Percentiles rank a stretch among this genome's conserved stretches.
These are phyloP conservation scores for Corythaixoides concolor DNA, from an alignment of 2,113 vertebrate species.

Conservation along the genomic window DNA sequence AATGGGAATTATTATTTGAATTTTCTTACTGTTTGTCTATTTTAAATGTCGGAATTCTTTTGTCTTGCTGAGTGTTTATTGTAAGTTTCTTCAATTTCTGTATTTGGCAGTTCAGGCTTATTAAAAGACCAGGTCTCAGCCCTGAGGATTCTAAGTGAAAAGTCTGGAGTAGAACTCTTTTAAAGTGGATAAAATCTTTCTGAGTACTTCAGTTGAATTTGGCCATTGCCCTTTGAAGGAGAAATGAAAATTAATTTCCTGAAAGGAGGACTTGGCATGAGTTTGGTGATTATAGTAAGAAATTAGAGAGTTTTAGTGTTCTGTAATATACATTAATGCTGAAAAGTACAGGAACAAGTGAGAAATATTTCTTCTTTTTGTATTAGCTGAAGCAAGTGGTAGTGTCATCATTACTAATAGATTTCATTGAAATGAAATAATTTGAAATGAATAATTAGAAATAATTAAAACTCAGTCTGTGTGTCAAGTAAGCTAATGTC, in stretches of 20 bases:
- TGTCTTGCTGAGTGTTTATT: no score
- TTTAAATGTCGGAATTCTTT: not conserved
- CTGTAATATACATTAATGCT: not conserved
- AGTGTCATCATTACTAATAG: not conserved
- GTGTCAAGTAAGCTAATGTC: not conserved
- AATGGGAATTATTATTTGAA: no score
- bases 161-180: not conserved
- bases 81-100: not conserved
- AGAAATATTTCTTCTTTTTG: not conserved
- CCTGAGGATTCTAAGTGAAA: not conserved
- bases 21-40: not conserved
- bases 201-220: not conserved
- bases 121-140: not conserved
- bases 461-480: not conserved
- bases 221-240: not conserved
- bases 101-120: rapidly evolving
- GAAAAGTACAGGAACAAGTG: not conserved
- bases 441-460: no score
- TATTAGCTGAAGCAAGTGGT: not conserved
- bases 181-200: not conserved
- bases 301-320: not conserved
- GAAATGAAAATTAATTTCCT: not conserved
- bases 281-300: not conserved
- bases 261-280: not conserved
- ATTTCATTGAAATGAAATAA: not conserved